Percentiles rank a stretch among this genome's conserved stretches.
Conservation (phyloP, 2,797 vertebrate genomes). For the Salmo trutta region DNA sequence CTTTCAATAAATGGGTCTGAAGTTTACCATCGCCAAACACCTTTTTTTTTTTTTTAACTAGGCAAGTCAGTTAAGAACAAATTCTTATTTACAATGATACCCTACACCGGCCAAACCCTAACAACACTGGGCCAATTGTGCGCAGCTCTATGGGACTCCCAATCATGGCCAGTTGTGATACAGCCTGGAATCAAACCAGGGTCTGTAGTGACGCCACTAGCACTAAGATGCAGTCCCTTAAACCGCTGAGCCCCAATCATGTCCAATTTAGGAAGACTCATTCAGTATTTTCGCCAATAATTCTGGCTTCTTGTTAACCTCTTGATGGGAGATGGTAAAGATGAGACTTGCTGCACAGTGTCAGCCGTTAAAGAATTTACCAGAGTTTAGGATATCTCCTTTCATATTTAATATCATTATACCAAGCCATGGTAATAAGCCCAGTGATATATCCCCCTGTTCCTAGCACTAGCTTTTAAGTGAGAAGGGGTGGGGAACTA, state of each 20-base stretch:
- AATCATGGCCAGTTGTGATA: too few relatives aligned
- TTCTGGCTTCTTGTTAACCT: conserved; percentile 12
- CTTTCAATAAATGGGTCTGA: not conserved
- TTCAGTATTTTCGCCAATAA: not conserved
- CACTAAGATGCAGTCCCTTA: too few relatives aligned
- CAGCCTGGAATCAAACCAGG: too few relatives aligned
- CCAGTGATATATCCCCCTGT: conserved; percentile 52
- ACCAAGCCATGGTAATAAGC: conserved; percentile 63
- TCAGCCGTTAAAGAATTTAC: conserved; percentile 51
- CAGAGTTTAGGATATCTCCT: conserved; percentile 54
- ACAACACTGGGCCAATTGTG: too few relatives aligned
- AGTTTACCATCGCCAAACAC: not conserved
- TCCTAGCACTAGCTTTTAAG: conserved; percentile 44
- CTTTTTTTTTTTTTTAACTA: not conserved
- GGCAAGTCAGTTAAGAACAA: too few relatives aligned
- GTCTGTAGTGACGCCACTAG: too few relatives aligned
- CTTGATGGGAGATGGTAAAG: conserved; percentile 27
- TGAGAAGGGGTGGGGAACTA: conserved; percentile 51
- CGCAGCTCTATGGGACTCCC: too few relatives aligned
- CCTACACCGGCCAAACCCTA: too few relatives aligned
- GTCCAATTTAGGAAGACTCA: not conserved
- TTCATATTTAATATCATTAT: conserved; percentile 67
- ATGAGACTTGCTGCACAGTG: conserved; percentile 49
- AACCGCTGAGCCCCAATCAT: not conserved
- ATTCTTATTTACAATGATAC: too few relatives aligned